Evolutionary conservation across 2,797 vertebrate genomes (phyloP), one percentile per base, ranked within the genome.

Genomic region (Anisognathus igniventris): DNA sequence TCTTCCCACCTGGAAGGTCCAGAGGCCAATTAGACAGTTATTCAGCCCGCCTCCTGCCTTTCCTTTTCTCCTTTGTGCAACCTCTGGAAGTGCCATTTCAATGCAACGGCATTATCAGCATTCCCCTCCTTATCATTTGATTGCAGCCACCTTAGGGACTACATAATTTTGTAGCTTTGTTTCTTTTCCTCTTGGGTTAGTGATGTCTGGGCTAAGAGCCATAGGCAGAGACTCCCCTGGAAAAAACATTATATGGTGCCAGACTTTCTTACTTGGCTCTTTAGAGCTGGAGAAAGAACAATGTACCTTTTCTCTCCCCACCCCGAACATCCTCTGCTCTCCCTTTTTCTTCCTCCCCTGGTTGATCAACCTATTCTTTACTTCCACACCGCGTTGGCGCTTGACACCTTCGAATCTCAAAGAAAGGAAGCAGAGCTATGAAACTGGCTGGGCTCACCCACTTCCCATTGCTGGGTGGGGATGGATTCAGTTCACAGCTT

Each of bases 361-460:
- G 27, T 19, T 57, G 79, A 80, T 92, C 81, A 77, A 86, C 84
- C 45, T 88, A 91, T 91, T 95, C 75, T 90, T 88, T 95, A 73
- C 79, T 30, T 91, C 87, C 87, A 85, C 25, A 21, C 70, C 92
- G 51, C 22, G 23, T 5, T 94, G 91, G 93, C 82, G 44, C 89
- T 94, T 78, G 82, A 76, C 27, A 95, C 88, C 95, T 95, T 30
- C 0, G 0, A 91, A 67, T 91, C 93, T 94, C 88, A 93, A 93
- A 90, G 93, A 94, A 90, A 86, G 95, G 95, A 97, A 97, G 42
- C 91, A 54, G 89, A 96, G 73, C 92, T 94, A 91, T 94, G 89
- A 96, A 96, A 91, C 76, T 0, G 3, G 17, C 91, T 57, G 70
- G 92, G 71, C 85, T 95, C 85, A 58, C 93, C 92, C 92, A 86